These are phyloP conservation scores for Procambarus clarkii DNA, from an alignment of 1,140 invertebrate genomes.

Conservation along the genomic window DNA sequence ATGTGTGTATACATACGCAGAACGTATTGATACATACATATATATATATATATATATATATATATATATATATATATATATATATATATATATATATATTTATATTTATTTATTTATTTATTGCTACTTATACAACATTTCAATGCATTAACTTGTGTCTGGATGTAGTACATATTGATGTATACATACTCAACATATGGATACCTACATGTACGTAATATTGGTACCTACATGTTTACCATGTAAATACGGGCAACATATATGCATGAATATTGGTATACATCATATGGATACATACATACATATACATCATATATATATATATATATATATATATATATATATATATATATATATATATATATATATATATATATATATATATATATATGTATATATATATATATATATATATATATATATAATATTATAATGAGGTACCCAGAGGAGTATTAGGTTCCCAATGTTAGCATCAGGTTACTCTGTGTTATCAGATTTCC, in stretches of 20 bases:
- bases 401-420: background rate
- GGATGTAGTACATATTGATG: too few species aligned
- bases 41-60: constrained; percentile 37
- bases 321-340: constrained; percentile 34
- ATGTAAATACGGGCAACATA: too few species aligned
- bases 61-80: constrained; percentile 18
- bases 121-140: too few species aligned
- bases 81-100: background rate
- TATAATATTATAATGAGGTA: too few species aligned
- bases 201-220: too few species aligned
- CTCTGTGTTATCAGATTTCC: background rate
- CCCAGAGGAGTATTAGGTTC: background rate
- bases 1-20: too few species aligned
- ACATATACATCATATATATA: constrained; percentile 46
- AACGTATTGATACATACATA: background rate
- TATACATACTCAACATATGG: too few species aligned
- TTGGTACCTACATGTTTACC: too few species aligned
- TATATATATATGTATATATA: background rate
- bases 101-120: too few species aligned
- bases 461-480: background rate
- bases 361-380: constrained; percentile 18
- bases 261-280: constrained; percentile 14
- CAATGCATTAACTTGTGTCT: too few species aligned
- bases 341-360: background rate
- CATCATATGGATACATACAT: constrained; percentile 26